Percentiles rank a stretch among this genome's conserved stretches.
These are phyloP conservation scores for Brachionus manjavacas DNA, from an alignment of 1,140 invertebrate species.

Conservation along the genomic window DNA sequence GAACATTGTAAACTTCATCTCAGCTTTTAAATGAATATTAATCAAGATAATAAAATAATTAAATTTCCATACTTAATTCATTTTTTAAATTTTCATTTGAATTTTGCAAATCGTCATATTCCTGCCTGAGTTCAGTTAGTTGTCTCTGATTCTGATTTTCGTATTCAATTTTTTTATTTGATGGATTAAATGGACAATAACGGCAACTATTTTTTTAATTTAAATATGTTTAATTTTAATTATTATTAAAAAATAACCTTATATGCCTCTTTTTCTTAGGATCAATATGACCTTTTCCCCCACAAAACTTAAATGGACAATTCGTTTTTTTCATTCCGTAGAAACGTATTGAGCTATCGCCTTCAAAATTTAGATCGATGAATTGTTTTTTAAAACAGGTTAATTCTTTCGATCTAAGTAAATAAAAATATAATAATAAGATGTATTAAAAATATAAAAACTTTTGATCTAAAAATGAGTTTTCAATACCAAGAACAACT, in stretches of 20 bases:
- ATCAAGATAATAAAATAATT: background rate
- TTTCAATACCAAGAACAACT: no score
- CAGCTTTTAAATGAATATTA: no score
- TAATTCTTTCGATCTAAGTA: background rate
- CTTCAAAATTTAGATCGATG: no score
- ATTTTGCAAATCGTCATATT: background rate
- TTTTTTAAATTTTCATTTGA: background rate
- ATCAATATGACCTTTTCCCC: no score
- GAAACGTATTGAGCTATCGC: background rate
- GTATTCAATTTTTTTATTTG: no score
- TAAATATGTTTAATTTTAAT: background rate
- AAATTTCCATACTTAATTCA: background rate
- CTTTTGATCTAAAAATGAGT: no score
- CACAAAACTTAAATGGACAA: background rate
- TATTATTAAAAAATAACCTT: background rate
- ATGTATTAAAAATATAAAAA: background rate
- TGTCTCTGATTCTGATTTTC: no score
- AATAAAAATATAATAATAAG: background rate
- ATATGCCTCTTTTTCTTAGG: no score
- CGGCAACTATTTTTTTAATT: background rate
- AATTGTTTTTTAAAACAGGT: background rate
- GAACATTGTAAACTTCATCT: no score
- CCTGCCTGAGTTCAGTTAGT: background rate
- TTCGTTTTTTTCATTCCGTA: background rate
- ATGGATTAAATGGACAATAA: no score